A percentile compares a stretch with the other conserved stretches of the same genome.
Conservation (phyloP, 35 echinoderm and acorn worm species). For the Diadema setosum region DNA sequence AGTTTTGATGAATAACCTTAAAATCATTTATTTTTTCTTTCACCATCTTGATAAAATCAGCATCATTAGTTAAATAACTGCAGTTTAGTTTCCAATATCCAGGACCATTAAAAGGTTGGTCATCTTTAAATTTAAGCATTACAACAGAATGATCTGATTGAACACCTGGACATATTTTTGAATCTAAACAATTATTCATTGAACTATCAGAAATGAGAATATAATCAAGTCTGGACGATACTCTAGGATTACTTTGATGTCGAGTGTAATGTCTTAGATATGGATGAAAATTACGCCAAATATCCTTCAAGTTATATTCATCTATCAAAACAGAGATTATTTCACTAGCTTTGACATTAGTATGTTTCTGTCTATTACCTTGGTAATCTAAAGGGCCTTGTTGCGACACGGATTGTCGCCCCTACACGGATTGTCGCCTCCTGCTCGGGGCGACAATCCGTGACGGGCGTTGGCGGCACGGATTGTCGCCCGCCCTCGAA, state of each 20-base stretch:
- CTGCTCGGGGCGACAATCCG: no score
- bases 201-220: neutral
- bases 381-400: neutral
- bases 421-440: no score
- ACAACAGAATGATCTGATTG: constrained; percentile 3
- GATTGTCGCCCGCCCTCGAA: no score
- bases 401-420: no score
- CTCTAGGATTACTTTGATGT: neutral
- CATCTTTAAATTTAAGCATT: neutral
- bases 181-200: neutral
- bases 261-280: neutral
- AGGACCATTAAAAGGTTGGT: neutral
- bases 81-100: neutral
- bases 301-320: constrained; percentile 1
- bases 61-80: neutral
- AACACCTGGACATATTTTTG: neutral
- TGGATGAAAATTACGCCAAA: constrained; percentile 22
- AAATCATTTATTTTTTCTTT: neutral
- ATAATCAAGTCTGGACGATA: neutral
- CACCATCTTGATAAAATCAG: neutral
- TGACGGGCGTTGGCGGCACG: no score
- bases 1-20: neutral
- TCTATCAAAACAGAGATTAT: neutral
- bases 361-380: neutral
- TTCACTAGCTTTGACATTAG: constrained; percentile 13